Base-by-base conservation (phyloP, 1,140 invertebrate genomes). In the Drosophila malerkotliana region DNA sequence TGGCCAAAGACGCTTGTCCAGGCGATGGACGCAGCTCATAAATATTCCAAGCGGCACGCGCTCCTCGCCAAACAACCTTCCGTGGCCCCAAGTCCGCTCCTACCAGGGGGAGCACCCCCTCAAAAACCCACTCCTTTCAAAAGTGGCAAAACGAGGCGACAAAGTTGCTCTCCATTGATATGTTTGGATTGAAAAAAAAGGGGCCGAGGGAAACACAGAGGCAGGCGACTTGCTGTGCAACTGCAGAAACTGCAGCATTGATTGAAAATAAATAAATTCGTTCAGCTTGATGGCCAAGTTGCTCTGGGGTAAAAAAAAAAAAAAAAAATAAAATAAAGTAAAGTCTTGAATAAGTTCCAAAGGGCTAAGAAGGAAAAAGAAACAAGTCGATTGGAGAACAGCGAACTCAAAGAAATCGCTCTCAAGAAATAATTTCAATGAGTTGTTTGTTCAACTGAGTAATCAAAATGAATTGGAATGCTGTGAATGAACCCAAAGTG, bases 251-350 rank as follows among this genome's bases (percentile, higher is more conserved):
- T 68, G 61, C 54, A 53, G 56, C 74, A 82, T 82, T 87, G 82
- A 87, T 87, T 87, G 82, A 87, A 87, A 87, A 88, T 87, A 87
- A 81, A 85, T 85, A 81, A 85, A 79, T 84, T 69, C 62, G 54
- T 62, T 55, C 57, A 49, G 44, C 55, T 53, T 47, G 49, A 41
- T 45, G 59, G 59, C 54, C 59, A 62, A 53, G 48, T 6, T 26
- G 32, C 30, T 34, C 30, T 26, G 32, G 51, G 32, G 28, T 5
- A 1, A 8, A 26, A 34, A 32, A 7, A 15, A 55, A 24, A 30
- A 26, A 18, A 32, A 10, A 15, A 55, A 24, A 37, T 14, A 37
- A 49, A 47, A 47, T 47, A 47, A 47, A 47, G 45, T 37, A 45
- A 39, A 41, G 10, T 69, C 15, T 14, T 57, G 44, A 64, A 54